These are phyloP conservation scores for Ametastegia equiseti DNA, from an alignment of 2,888 invertebrate genomes.

Conservation along the genomic window DNA sequence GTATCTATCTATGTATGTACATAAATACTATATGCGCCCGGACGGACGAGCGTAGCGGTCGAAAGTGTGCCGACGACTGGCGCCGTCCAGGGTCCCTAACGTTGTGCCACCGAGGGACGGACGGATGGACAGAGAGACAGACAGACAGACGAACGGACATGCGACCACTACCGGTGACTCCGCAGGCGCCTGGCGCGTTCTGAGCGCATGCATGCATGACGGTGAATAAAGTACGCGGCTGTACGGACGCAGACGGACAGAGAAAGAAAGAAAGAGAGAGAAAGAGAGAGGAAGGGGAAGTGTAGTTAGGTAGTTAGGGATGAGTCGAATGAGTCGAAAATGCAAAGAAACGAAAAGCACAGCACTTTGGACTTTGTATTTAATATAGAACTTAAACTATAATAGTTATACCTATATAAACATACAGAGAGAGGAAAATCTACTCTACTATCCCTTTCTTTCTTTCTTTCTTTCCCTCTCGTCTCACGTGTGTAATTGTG, in stretches of 20 bases:
- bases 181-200: constrained; percentile 39
- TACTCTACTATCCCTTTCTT: background rate
- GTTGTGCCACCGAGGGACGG: background rate
- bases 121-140: background rate
- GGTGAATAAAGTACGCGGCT: background rate
- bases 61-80: constrained; percentile 48
- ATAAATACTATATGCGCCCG: background rate
- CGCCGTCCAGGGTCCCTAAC: constrained; percentile 33
- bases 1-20: background rate
- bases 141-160: constrained; percentile 18
- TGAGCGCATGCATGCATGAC: constrained; percentile 42
- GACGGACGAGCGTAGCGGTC: constrained; percentile 20
- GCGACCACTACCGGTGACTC: constrained; percentile 30
- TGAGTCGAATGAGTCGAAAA: background rate
- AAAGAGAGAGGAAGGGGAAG: background rate
- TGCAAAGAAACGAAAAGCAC: background rate
- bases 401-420: background rate
- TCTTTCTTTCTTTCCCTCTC: background rate
- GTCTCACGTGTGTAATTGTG: constrained; percentile 1
- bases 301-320: constrained; percentile 1
- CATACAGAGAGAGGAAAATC: background rate
- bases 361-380: background rate
- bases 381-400: background rate
- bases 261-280: background rate
- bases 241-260: background rate